Conservation (phyloP, 2,113 vertebrate species). For the Forbesichthys agassizii region DNA sequence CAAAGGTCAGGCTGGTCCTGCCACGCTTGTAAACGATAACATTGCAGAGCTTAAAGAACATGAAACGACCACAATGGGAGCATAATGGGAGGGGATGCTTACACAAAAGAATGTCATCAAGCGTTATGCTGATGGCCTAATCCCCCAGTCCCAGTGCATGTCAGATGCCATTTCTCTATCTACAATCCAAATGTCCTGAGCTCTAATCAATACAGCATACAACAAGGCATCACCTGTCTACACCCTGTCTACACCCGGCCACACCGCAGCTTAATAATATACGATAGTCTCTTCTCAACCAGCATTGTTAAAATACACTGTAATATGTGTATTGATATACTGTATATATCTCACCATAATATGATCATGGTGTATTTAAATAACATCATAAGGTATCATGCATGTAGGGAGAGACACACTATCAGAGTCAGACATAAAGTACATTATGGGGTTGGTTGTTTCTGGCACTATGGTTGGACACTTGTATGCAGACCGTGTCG, state of each 20-base stretch:
- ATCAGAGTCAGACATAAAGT: no score
- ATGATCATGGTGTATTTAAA: no score
- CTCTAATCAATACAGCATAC: conserved; percentile 26
- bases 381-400: no score
- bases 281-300: background rate
- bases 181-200: conserved; percentile 23
- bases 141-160: conserved; percentile 23
- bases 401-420: no score
- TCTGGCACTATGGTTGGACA: background rate
- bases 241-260: background rate
- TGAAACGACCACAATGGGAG: conserved; percentile 42
- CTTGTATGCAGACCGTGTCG: background rate
- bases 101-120: conserved; percentile 70
- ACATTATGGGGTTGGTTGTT: background rate
- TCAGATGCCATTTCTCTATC: conserved; percentile 16
- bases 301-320: background rate
- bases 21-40: conserved; percentile 55
- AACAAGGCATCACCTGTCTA: conserved; percentile 13
- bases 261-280: background rate
- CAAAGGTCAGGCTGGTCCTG: conserved; percentile 68
- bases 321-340: no score
- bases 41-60: conserved; percentile 49
- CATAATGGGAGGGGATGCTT: conserved; percentile 70
- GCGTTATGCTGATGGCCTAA: conserved; percentile 41
- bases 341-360: no score